Evolutionary conservation across 2,888 invertebrate species (phyloP), one percentile per base, ranked within the genome.

Genomic region (Chrysolina oricalcia): DNA sequence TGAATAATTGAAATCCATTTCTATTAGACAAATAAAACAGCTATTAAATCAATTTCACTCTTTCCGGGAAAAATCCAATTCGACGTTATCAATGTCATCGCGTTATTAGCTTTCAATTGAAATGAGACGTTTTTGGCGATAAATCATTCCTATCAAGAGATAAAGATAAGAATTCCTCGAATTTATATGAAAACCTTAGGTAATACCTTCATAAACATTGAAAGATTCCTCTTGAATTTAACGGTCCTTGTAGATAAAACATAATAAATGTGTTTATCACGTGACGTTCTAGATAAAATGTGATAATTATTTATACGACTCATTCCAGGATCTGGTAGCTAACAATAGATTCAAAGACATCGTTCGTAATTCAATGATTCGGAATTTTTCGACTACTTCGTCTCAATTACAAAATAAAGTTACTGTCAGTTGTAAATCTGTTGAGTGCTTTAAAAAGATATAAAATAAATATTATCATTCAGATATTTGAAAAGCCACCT

Each of bases 191-290:
- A 27, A 27, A 59, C 35, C 35, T 59, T 15, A n/a, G 27, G 35
- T 35, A n/a, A 59, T n/a, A 59, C 59, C 59, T 59, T n/a, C 59
- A 59, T 35, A 59, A 59, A 27, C 23, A 59, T 59, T 59, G 59
- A 59, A 23, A 59, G 23, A 59, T 59, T 59, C n/a, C 59, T 27
- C 17, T 59, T 59, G 15, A 15, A 35, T 27, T 59, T 35, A 59
- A 59, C 59, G 59, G 59, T 17, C 27, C 59, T 59, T 35, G 35
- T n/a, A 59, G 35, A 59, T 59, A 35, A 59, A 59, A 1, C 2
- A n/a, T 27, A 53, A 53, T 53, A 53, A 53, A 53, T 53, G 21
- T 59, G 35, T 35, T 59, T 17, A 59, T 59, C 2, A 9, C n/a
- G 10, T n/a, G 15, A 10, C 8, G 59, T 59, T n/a, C 8, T 9